phyloP scores from a whole-genome alignment of 2,113 vertebrate genomes.

The Lonchura striata region DNA sequence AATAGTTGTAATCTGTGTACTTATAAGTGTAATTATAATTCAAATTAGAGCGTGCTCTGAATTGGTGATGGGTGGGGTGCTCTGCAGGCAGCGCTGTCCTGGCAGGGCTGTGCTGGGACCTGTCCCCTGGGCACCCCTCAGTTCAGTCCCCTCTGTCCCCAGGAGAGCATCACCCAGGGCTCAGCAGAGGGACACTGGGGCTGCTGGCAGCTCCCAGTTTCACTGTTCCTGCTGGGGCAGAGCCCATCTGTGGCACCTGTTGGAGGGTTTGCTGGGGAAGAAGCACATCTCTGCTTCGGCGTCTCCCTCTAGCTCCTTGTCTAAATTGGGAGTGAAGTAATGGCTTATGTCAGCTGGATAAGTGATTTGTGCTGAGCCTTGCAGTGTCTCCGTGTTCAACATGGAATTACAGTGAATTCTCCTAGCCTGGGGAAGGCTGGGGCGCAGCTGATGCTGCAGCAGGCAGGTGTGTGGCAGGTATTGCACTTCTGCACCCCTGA shows the following conservation, averaged over 20 bases:
- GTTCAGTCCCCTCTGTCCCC: background rate
- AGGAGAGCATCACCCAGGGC: background rate
- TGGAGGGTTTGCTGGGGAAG: background rate
- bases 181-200: background rate
- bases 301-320: background rate
- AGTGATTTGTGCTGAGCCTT: background rate
- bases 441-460: background rate
- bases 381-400: background rate
- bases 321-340: slow-evolving; percentile 2
- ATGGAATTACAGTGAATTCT: background rate
- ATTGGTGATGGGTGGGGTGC: background rate
- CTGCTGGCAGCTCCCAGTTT: background rate
- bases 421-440: background rate
- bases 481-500: background rate
- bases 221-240: background rate
- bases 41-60: slow-evolving; percentile 37
- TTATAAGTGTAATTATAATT: slow-evolving; percentile 60
- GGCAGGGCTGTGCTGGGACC: background rate
- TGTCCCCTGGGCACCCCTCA: background rate
- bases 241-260: background rate
- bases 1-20: slow-evolving; percentile 57
- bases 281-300: background rate
- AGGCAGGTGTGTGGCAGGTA: background rate
- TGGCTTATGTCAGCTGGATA: slow-evolving; percentile 36
- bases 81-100: slow-evolving; percentile 15